These are phyloP conservation scores for Calameuta pallipes DNA, from an alignment of 2,888 invertebrate species.

Conservation along the genomic window DNA sequence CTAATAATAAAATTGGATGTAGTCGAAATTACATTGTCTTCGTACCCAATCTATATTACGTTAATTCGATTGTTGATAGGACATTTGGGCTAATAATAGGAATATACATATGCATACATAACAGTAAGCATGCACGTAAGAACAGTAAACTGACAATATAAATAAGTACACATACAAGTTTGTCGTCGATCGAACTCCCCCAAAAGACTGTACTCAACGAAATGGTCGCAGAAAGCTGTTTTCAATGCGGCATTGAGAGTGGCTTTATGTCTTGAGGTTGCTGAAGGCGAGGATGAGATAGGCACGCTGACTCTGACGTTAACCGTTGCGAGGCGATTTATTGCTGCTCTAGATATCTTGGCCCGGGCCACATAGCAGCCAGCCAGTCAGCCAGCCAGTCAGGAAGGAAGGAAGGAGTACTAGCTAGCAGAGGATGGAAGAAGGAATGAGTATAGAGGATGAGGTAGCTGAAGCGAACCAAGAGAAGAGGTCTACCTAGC, in stretches of 20 bases:
- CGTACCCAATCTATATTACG: background rate
- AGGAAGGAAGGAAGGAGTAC: slow-evolving; percentile 15
- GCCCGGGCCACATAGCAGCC: slow-evolving; percentile 12
- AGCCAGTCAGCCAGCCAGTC: background rate
- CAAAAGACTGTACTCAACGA: background rate
- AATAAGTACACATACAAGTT: background rate
- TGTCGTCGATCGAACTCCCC: background rate
- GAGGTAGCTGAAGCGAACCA: background rate
- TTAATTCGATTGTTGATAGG: background rate
- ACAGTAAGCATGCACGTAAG: too few species aligned
- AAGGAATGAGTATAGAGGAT: slow-evolving; percentile 6
- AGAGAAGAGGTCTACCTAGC: slow-evolving; percentile 1
- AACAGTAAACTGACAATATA: background rate
- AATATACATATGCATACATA: background rate
- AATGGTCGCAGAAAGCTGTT: slow-evolving; percentile 22
- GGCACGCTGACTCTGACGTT: slow-evolving; percentile 58
- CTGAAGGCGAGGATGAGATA: slow-evolving; percentile 36
- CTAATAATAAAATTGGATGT: too few species aligned
- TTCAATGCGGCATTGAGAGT: slow-evolving; percentile 19
- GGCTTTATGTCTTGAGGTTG: slow-evolving; percentile 24
- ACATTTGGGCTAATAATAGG: background rate
- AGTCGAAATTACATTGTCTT: background rate
- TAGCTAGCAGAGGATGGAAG: slow-evolving; percentile 4
- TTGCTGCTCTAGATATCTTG: slow-evolving; percentile 53
- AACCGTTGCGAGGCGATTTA: slow-evolving; percentile 59